Conservation (phyloP, 2,797 vertebrate genomes). For the Phataginus tetradactyla region DNA sequence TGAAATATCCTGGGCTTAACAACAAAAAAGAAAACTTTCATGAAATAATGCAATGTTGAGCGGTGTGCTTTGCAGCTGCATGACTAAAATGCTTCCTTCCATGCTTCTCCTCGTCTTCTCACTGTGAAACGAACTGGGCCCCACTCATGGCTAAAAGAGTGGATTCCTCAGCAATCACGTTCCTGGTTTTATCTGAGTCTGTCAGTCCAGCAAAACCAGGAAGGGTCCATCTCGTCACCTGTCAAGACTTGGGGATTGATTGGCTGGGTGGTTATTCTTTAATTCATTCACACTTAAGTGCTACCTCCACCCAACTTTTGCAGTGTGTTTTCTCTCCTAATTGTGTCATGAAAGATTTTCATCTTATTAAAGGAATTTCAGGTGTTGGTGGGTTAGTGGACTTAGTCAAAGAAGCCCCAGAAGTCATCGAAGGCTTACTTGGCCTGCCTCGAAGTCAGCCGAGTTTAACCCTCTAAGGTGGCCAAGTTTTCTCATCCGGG, state of each 20-base stretch:
- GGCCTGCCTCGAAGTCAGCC: not conserved
- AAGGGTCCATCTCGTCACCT: not conserved
- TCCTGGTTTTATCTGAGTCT: not conserved
- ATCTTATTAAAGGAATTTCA: conserved; percentile 2
- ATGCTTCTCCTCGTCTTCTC: not conserved
- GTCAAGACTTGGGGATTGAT: not conserved
- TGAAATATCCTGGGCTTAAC: conserved; percentile 17
- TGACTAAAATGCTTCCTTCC: not conserved
- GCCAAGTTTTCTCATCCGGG: not conserved
- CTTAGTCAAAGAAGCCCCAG: not conserved
- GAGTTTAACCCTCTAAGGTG: not conserved
- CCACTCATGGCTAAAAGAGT: not conserved
- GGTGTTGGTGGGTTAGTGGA: not conserved
- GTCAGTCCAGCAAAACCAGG: not conserved
- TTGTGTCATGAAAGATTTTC: not conserved
- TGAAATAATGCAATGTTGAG: conserved; percentile 4
- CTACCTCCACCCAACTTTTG: not conserved
- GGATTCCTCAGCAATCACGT: not conserved
- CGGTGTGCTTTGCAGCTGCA: not conserved
- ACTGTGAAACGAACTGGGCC: not conserved
- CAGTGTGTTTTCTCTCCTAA: not conserved
- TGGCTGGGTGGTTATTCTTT: not conserved
- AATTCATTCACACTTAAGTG: not conserved
- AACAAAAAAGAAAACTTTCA: not conserved
- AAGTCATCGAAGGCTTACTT: not conserved